phyloP scores from a whole-genome alignment of 2,888 invertebrate genomes.

The Ypsolopha sequella region DNA sequence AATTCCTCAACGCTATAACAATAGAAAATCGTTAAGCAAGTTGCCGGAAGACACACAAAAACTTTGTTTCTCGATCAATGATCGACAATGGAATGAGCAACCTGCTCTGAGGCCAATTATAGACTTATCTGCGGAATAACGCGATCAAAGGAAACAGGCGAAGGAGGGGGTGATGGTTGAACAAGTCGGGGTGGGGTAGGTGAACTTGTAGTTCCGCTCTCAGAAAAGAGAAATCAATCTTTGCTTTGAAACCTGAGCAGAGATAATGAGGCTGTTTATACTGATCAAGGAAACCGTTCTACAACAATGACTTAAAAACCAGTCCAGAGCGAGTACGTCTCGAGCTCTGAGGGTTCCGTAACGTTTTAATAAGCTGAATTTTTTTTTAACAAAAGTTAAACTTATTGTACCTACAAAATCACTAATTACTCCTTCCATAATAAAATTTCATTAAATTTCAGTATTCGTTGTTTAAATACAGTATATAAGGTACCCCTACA shows the following conservation, averaged over 20 bases:
- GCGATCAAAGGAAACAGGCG: slow-evolving; percentile 35
- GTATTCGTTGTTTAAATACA: too few relatives aligned
- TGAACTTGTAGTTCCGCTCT: slow-evolving; percentile 34
- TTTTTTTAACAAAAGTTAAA: too few relatives aligned
- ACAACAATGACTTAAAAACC: too few relatives aligned
- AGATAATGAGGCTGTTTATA: not conserved
- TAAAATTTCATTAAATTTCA: too few relatives aligned
- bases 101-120: slow-evolving; percentile 60
- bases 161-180: slow-evolving; percentile 6
- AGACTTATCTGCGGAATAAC: slow-evolving; percentile 56
- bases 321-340: too few relatives aligned
- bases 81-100: slow-evolving; percentile 40
- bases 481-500: too few relatives aligned
- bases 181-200: slow-evolving; percentile 13
- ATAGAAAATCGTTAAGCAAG: slow-evolving; percentile 42
- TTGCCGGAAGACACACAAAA: slow-evolving; percentile 55
- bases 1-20: slow-evolving; percentile 17
- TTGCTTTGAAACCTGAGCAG: slow-evolving; percentile 35
- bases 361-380: too few relatives aligned
- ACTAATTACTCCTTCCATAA: too few relatives aligned
- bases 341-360: too few relatives aligned
- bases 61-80: slow-evolving; percentile 48
- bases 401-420: too few relatives aligned
- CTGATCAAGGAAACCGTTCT: too few relatives aligned
- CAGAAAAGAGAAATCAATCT: slow-evolving; percentile 61